phyloP scores from a whole-genome alignment of 2,797 vertebrate species.

The Artibeus lituratus region DNA sequence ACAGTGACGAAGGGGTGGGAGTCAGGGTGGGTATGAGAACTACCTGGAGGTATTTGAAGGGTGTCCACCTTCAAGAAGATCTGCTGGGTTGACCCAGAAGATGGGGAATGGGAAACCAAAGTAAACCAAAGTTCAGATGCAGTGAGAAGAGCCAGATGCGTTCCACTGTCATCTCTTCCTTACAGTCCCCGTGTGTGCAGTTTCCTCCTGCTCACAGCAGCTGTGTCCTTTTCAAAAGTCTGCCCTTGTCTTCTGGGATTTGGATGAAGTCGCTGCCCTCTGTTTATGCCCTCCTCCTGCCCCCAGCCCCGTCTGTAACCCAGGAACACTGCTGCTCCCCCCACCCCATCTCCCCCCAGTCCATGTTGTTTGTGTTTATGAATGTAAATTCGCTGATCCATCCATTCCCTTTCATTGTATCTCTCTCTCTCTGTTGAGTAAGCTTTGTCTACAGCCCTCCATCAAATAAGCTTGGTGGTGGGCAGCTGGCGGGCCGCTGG shows the following conservation, averaged over 20 bases:
- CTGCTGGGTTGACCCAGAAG: not conserved
- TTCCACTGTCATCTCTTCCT: not conserved
- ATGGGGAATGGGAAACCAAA: not conserved
- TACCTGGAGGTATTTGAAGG: not conserved
- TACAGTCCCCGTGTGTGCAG: accelerated
- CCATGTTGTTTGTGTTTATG: not conserved
- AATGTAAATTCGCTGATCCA: not conserved
- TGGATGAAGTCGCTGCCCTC: not conserved
- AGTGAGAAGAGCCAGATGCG: not conserved
- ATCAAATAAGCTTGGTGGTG: not conserved
- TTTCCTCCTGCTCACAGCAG: not conserved
- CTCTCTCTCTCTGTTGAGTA: not conserved
- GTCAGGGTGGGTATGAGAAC: not conserved
- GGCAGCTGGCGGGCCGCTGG: not conserved
- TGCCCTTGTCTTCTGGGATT: not conserved
- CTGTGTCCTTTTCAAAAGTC: not conserved
- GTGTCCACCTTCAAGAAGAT: not conserved
- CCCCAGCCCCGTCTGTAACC: accelerated
- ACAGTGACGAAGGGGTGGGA: not conserved
- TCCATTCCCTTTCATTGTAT: no score
- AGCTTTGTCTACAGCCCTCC: not conserved
- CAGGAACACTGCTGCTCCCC: not conserved
- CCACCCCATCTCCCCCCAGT: accelerated
- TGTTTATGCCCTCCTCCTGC: not conserved
- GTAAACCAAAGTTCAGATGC: not conserved